Base-by-base conservation (phyloP, 2,113 vertebrate genomes). In the Otus sunia region DNA sequence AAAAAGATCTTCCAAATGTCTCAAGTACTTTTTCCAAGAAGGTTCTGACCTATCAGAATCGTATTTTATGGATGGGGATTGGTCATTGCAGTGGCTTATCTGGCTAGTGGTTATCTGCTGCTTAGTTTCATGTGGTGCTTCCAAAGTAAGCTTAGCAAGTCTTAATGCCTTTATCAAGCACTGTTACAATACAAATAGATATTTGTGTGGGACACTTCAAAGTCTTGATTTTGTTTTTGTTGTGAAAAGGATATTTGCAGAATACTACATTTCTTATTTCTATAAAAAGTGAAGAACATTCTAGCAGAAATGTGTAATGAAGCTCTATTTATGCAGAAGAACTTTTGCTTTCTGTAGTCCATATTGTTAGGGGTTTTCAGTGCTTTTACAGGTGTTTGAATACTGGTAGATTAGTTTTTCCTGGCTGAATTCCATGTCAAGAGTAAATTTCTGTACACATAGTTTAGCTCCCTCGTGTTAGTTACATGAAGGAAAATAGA, bases 321-420 rank as follows among this genome's bases (percentile, higher is more conserved):
- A 88, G 53, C 14, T 89, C 60, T 94, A 32, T 76, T 95, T 91
- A 72, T 80, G 27, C 53, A 73, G 63, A 96, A 25, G 29, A 91
- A 80, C 82, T 63, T 88, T 81, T 90, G 6, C 53, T 90, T 95
- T 89, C 69, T 92, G 90, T 72, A 34, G 52, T 88, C 62, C 64
- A 27, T 95, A 90, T 60, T 92, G 66, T 77, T 96, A 68, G 80
- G 84, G 59, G 75, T 41, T 85, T 94, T 81, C 79, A 53, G 26
- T 98, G 87, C 95, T 97, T 98, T 79, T 96, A 79, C 80, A 97
- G 94, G 86, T 97, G 88, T 97, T 96, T 94, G 68, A 94, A 79
- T 74, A 72, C 21, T 88, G 58, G 45, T 84, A 86, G 76, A 92
- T 96, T 92, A 87, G 79, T 96, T 97, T 96, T 94, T 96, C 49